A percentile compares a stretch with the other conserved stretches of the same genome.
Evolutionary conservation across 2,113 vertebrate genomes (phyloP).

Genomic region (Octodon degus): DNA sequence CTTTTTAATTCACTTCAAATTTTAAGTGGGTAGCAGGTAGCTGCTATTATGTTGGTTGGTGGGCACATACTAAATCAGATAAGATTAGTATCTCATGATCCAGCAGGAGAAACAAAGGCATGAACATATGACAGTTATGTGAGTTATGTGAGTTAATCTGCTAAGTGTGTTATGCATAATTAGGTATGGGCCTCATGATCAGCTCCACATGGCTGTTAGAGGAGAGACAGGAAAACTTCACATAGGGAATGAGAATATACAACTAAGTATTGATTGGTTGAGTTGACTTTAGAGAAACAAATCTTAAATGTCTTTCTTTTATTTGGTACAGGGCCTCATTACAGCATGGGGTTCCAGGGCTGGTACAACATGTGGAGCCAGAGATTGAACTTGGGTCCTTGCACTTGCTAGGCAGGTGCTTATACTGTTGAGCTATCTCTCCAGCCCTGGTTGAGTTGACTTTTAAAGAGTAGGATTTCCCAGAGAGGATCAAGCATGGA

Average conservation of each 20-base stretch:
- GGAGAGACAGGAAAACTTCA: background rate
- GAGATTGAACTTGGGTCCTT: too few relatives aligned
- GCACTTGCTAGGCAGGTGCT: too few relatives aligned
- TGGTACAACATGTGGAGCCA: too few relatives aligned
- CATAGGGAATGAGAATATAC: background rate
- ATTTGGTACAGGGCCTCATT: too few relatives aligned
- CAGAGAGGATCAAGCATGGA: background rate
- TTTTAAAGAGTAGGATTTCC: background rate
- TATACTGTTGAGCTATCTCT: too few relatives aligned
- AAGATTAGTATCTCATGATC: slow-evolving; percentile 27
- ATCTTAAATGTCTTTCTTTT: too few relatives aligned
- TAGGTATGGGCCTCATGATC: background rate
- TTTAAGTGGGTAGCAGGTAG: background rate
- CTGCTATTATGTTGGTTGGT: background rate
- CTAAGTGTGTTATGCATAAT: background rate
- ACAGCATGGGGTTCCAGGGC: too few relatives aligned
- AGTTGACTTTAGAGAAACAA: background rate
- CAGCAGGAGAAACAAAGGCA: background rate
- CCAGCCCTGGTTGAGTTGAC: background rate
- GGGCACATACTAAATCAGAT: background rate
- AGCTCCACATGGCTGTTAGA: background rate
- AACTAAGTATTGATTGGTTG: background rate
- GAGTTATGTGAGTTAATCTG: background rate
- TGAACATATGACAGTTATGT: background rate
- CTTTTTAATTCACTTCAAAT: slow-evolving; percentile 2